phyloP scores from a whole-genome alignment of 2,888 invertebrate genomes.

The Diarsia rubi region DNA sequence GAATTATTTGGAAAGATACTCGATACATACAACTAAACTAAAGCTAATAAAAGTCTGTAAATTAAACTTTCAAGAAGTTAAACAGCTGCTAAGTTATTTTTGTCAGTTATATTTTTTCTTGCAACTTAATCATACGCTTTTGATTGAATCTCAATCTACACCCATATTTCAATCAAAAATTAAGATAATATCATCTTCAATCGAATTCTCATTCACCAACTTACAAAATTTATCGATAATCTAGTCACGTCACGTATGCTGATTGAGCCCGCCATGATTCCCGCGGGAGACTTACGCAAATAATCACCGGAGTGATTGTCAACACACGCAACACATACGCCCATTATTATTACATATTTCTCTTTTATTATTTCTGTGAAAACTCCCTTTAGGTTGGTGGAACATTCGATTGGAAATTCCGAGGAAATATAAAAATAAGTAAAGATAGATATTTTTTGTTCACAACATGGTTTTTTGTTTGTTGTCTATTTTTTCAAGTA shows the following conservation, averaged over 20 bases:
- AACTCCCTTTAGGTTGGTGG: slow-evolving; percentile 16
- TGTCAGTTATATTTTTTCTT: not conserved
- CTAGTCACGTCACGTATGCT: slow-evolving; percentile 69
- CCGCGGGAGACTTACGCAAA: slow-evolving; percentile 83
- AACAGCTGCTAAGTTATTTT: not conserved
- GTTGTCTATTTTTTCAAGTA: not conserved
- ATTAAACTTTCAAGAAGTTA: not conserved
- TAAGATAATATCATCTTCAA: not conserved
- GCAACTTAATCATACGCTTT: not conserved
- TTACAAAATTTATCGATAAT: slow-evolving; percentile 63
- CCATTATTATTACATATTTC: slow-evolving; percentile 81
- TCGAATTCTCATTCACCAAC: not conserved
- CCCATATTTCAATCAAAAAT: not conserved
- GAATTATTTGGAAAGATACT: not conserved
- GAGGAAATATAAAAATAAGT: slow-evolving; percentile 4
- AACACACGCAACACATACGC: slow-evolving; percentile 83
- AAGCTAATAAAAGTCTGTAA: not conserved
- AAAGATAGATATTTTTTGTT: not conserved
- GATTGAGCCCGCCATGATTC: slow-evolving; percentile 72
- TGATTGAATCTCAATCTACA: not conserved
- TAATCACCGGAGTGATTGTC: slow-evolving; percentile 89
- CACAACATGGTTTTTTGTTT: not conserved
- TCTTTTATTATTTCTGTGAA: slow-evolving; percentile 66
- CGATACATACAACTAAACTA: too few relatives aligned
- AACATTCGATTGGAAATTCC: slow-evolving; percentile 20